Evolutionary conservation across 1,140 invertebrate genomes (phyloP).

Genomic region (Archegozetes longisetosus): DNA sequence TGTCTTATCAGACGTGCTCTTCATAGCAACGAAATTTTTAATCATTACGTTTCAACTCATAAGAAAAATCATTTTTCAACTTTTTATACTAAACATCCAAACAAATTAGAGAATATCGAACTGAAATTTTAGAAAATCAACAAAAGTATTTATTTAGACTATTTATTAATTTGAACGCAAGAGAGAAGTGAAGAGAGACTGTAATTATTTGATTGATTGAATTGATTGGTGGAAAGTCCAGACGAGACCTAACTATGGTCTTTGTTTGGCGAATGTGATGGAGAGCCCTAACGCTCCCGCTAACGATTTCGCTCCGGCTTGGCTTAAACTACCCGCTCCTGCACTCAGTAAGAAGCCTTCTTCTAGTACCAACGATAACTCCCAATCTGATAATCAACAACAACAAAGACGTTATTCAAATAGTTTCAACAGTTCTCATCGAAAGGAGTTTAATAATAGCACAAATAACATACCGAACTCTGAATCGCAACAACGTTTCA

Average conservation of each 20-base stretch:
- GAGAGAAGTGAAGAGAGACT: too few relatives aligned
- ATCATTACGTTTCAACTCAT: too few relatives aligned
- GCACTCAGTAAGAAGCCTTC: neutral
- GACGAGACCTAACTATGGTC: slow-evolving; percentile 21
- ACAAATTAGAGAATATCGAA: too few relatives aligned
- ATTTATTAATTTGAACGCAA: too few relatives aligned
- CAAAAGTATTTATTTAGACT: too few relatives aligned
- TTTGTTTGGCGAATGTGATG: slow-evolving; percentile 24
- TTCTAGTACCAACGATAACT: neutral
- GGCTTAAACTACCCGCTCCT: slow-evolving; percentile 31
- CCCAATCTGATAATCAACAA: neutral
- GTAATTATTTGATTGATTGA: too few relatives aligned
- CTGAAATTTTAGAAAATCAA: too few relatives aligned
- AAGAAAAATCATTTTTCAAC: too few relatives aligned
- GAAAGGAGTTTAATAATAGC: neutral
- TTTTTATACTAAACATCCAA: too few relatives aligned
- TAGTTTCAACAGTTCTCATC: too few relatives aligned
- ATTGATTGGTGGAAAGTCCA: neutral
- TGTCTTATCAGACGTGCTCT: neutral
- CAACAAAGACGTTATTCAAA: neutral
- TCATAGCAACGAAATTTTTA: neutral
- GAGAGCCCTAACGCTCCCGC: slow-evolving; percentile 30
- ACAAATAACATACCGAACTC: neutral
- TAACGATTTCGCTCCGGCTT: slow-evolving; percentile 33
- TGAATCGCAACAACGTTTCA: neutral